phyloP scores from a whole-genome alignment of 2,113 vertebrate genomes.

The Chloropsis cyanopogon region DNA sequence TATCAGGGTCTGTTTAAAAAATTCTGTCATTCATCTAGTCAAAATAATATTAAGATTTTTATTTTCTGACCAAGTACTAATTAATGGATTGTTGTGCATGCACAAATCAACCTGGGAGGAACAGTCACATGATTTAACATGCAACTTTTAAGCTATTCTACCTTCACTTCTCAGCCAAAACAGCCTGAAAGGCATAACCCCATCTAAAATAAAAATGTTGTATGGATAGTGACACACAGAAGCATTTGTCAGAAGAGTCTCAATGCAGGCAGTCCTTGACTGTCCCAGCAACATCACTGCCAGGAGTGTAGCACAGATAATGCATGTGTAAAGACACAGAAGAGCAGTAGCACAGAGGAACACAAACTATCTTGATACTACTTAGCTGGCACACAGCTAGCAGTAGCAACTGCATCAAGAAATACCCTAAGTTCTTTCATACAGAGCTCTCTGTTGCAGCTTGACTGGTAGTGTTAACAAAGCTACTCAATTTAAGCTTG shows the following conservation, averaged over 20 bases:
- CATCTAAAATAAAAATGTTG: neutral
- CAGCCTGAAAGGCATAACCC: neutral
- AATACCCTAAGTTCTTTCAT: neutral
- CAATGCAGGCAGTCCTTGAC: neutral
- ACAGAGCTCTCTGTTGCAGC: neutral
- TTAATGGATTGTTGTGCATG: neutral
- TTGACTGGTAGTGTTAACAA: neutral
- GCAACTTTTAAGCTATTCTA: neutral
- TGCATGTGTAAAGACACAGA: neutral
- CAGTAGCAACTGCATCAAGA: neutral
- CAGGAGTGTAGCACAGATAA: accelerated
- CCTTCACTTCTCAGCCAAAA: neutral
- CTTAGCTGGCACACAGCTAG: neutral
- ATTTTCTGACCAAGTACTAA: neutral
- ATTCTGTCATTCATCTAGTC: neutral
- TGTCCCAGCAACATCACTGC: neutral
- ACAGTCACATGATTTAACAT: accelerated
- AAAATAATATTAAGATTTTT: neutral
- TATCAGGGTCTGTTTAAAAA: neutral
- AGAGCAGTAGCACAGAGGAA: neutral
- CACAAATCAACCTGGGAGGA: neutral
- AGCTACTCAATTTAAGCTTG: neutral
- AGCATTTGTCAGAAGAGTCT: neutral
- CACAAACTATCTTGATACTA: neutral
- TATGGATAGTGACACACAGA: neutral